Evolutionary conservation across 2,113 vertebrate genomes (phyloP).

Genomic region (Gambusia affinis): DNA sequence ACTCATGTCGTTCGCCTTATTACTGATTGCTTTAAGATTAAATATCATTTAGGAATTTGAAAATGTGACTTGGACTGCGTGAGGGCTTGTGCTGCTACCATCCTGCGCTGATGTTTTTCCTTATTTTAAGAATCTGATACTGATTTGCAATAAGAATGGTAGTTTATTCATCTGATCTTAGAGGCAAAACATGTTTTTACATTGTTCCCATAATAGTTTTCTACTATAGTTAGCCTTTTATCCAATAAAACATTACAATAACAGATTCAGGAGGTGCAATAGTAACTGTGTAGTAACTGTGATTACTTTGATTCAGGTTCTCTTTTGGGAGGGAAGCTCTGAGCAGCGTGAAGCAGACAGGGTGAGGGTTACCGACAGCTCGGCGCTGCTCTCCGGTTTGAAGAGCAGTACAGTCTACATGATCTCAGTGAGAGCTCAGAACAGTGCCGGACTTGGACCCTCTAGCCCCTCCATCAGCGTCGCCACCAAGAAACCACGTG

Average conservation of each 20-base stretch:
- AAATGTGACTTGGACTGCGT: constrained; percentile 12
- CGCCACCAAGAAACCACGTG: constrained; percentile 93
- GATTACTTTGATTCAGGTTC: constrained; percentile 77
- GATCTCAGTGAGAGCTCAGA: constrained; percentile 87
- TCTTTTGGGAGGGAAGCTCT: constrained; percentile 86
- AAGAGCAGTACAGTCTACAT: constrained; percentile 84
- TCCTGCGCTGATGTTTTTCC: background rate
- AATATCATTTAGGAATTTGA: constrained; percentile 22
- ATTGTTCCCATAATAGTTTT: background rate
- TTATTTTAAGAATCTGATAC: background rate
- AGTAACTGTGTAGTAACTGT: constrained; percentile 10
- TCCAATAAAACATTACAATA: background rate
- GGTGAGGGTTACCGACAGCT: constrained; percentile 80
- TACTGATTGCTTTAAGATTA: constrained; percentile 48
- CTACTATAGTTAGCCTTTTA: background rate
- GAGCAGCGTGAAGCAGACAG: constrained; percentile 81
- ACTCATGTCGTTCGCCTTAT: constrained; percentile 20
- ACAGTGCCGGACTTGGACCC: constrained; percentile 89
- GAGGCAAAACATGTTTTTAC: background rate
- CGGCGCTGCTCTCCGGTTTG: constrained; percentile 83
- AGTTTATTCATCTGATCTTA: background rate
- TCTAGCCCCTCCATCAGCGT: constrained; percentile 82
- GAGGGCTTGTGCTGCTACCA: constrained; percentile 10
- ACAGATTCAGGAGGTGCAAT: background rate
- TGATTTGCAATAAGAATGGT: background rate